Percentiles rank a stretch among this genome's conserved stretches.
Conservation (phyloP, 2,797 vertebrate species). For the Morus bassanus region DNA sequence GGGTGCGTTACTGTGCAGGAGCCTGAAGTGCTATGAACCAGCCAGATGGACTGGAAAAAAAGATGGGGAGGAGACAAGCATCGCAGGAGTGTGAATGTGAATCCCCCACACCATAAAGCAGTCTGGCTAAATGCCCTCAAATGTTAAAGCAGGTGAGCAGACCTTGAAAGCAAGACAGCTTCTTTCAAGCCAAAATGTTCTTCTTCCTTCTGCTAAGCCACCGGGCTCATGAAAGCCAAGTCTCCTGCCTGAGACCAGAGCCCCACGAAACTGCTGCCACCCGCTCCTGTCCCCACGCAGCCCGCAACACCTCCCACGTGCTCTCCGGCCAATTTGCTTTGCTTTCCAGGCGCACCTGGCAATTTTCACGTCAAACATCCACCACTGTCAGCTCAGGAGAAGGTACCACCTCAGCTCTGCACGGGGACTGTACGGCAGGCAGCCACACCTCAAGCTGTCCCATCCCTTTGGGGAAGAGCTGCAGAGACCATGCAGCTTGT, state of each 20-base stretch:
- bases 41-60: conserved; percentile 39
- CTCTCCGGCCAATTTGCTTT: not conserved
- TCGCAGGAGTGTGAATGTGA: conserved; percentile 44
- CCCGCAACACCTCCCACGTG: fast-evolving
- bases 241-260: not conserved
- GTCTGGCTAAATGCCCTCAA: conserved; percentile 56
- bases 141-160: not conserved
- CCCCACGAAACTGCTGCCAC: not conserved
- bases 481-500: not conserved
- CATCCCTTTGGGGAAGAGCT: not conserved
- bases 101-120: conserved; percentile 40
- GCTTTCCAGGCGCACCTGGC: not conserved
- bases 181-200: conserved; percentile 19
- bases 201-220: not conserved
- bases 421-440: fast-evolving
- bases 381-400: not conserved
- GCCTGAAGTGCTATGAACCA: conserved; percentile 13
- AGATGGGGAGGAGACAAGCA: not conserved
- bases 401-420: not conserved
- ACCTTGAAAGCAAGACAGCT: conserved; percentile 39
- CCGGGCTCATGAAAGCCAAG: not conserved
- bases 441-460: not conserved
- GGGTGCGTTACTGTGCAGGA: not conserved
- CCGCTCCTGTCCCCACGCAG: fast-evolving
- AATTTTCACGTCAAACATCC: not conserved